A percentile compares a stretch with the other conserved stretches of the same genome.
Evolutionary conservation across 1,140 invertebrate species (phyloP).

Genomic region (Drosophila persimilis): DNA sequence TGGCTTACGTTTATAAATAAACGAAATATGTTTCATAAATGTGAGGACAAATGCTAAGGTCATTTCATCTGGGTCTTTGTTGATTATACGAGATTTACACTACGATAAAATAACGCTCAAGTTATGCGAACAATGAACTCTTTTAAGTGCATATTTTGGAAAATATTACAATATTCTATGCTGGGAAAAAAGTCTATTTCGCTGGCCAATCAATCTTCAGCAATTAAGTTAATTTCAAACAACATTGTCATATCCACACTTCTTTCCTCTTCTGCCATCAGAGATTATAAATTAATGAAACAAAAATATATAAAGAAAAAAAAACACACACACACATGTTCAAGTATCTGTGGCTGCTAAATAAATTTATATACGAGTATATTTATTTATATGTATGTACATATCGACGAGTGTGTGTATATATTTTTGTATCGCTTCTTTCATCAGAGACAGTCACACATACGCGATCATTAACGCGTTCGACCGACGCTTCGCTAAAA

Average conservation of each 20-base stretch:
- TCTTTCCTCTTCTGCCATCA: not conserved
- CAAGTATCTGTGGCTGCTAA: conserved; percentile 3
- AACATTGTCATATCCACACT: too few relatives aligned
- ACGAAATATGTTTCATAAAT: conserved; percentile 32
- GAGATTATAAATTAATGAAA: conserved; percentile 35
- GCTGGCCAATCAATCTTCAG: not conserved
- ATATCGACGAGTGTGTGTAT: conserved; percentile 25
- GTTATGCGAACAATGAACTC: too few relatives aligned
- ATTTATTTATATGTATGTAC: not conserved
- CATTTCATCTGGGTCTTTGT: conserved; percentile 5
- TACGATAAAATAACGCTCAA: too few relatives aligned
- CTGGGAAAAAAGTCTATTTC: too few relatives aligned
- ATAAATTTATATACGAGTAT: conserved; percentile 28
- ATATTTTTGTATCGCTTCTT: conserved; percentile 69
- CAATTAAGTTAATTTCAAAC: too few relatives aligned
- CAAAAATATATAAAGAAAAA: conserved; percentile 40
- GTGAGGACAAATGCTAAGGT: conserved; percentile 41
- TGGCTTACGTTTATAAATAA: conserved; percentile 38
- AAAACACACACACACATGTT: conserved; percentile 49
- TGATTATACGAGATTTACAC: not conserved
- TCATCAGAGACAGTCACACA: conserved; percentile 48
- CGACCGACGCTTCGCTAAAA: conserved; percentile 54
- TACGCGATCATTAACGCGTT: conserved; percentile 51
- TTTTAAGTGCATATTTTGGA: too few relatives aligned
- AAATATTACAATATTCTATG: too few relatives aligned